Evolutionary conservation across 2,888 invertebrate species (phyloP).

Genomic region (Chironomus tentans): DNA sequence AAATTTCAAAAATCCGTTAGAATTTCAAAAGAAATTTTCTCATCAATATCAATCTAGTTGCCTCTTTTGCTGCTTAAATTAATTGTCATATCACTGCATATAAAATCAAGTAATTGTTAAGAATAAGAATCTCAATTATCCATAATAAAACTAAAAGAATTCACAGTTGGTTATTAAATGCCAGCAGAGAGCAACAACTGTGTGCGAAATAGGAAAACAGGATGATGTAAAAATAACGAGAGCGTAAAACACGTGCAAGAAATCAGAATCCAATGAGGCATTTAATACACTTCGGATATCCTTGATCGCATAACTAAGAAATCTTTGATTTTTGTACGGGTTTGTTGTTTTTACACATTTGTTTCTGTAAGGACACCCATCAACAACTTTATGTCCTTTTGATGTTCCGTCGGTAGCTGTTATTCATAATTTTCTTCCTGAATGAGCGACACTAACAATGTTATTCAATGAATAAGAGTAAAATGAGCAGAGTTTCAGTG

Average conservation of each 20-base stretch:
- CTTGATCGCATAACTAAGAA: not conserved
- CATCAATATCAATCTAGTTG: too few relatives aligned
- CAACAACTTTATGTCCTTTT: not conserved
- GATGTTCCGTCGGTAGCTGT: constrained; percentile 1
- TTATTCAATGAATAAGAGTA: not conserved
- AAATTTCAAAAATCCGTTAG: too few relatives aligned
- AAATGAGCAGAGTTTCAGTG: not conserved
- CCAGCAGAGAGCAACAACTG: too few relatives aligned
- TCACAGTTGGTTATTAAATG: too few relatives aligned
- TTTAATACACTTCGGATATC: constrained; percentile 13
- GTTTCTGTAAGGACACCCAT: not conserved
- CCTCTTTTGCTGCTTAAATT: too few relatives aligned
- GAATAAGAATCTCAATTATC: too few relatives aligned
- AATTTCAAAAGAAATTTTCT: too few relatives aligned
- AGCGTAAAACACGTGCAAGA: constrained; percentile 16
- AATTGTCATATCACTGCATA: too few relatives aligned
- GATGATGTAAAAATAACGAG: too few relatives aligned
- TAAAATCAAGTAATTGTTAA: too few relatives aligned
- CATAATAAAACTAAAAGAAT: too few relatives aligned
- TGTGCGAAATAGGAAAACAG: too few relatives aligned
- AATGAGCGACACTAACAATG: not conserved
- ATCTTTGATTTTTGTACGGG: not conserved
- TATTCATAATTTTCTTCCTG: not conserved
- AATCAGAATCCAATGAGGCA: constrained; percentile 17
- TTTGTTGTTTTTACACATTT: constrained; percentile 17